phyloP scores from a whole-genome alignment of 1,140 invertebrate species.

The Hydropsyche tenuis region DNA sequence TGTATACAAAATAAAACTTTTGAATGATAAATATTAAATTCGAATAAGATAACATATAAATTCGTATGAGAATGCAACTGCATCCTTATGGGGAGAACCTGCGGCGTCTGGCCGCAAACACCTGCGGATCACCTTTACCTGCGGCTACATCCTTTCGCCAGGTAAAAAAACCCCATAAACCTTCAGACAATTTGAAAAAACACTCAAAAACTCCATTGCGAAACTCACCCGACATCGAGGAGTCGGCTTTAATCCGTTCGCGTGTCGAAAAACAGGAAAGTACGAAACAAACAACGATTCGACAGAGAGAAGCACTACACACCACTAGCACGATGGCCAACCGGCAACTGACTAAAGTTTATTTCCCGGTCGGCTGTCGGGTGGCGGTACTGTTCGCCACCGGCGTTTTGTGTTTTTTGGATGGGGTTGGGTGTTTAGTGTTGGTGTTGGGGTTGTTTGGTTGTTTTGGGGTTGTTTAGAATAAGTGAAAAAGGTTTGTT shows the following conservation, averaged over 20 bases:
- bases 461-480: too few relatives aligned
- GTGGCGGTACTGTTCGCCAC: background rate
- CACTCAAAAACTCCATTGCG: too few relatives aligned
- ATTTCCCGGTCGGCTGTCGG: background rate
- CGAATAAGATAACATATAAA: too few relatives aligned
- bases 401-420: background rate
- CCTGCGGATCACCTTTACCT: background rate
- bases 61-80: background rate
- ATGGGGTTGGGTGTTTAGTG: too few relatives aligned
- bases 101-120: too few relatives aligned
- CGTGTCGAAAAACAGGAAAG: background rate
- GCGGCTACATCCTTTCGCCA: background rate
- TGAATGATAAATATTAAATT: too few relatives aligned
- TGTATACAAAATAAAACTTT: background rate
- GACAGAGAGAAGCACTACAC: background rate
- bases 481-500: too few relatives aligned
- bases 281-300: conserved; percentile 4
- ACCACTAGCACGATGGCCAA: background rate
- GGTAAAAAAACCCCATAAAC: too few relatives aligned
- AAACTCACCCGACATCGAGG: background rate
- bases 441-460: too few relatives aligned
- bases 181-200: too few relatives aligned
- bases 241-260: background rate
- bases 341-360: conserved; percentile 13
- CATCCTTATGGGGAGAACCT: background rate